phyloP scores from a whole-genome alignment of 2,113 vertebrate species.

The Ovibos moschatus region DNA sequence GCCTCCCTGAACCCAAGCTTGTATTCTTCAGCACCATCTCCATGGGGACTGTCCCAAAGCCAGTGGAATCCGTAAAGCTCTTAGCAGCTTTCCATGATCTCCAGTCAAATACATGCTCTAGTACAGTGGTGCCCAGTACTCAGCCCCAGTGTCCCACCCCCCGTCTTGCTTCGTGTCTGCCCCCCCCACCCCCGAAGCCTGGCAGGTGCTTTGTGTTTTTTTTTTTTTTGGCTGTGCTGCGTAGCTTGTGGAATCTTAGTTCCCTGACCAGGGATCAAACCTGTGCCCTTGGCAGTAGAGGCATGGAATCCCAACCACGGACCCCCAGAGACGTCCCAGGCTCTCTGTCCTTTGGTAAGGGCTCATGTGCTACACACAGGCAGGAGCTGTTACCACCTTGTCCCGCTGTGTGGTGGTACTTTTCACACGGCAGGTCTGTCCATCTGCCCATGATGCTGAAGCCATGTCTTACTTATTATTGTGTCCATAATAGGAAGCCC shows the following conservation, averaged over 20 bases:
- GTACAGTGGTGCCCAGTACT: neutral
- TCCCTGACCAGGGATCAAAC: neutral
- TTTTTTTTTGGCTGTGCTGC: neutral
- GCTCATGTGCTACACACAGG: neutral
- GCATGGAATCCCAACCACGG: neutral
- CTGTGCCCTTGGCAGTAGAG: neutral
- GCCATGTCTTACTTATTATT: neutral
- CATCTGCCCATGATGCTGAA: neutral
- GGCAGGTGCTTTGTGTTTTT: neutral
- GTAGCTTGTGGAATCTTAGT: neutral
- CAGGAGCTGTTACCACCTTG: neutral
- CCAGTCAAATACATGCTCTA: neutral
- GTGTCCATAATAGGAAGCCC: no score
- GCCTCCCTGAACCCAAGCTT: neutral
- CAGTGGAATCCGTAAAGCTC: neutral
- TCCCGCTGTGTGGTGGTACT: rapidly evolving
- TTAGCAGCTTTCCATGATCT: neutral
- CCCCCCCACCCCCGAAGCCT: rapidly evolving
- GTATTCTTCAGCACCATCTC: neutral
- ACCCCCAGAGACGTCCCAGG: neutral
- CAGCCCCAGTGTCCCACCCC: neutral
- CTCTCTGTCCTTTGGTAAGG: neutral
- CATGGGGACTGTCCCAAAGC: neutral
- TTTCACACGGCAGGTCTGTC: rapidly evolving
- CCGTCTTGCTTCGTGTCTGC: rapidly evolving